phyloP scores from a whole-genome alignment of 2,113 vertebrate species.

The Telmatochromis sp. region DNA sequence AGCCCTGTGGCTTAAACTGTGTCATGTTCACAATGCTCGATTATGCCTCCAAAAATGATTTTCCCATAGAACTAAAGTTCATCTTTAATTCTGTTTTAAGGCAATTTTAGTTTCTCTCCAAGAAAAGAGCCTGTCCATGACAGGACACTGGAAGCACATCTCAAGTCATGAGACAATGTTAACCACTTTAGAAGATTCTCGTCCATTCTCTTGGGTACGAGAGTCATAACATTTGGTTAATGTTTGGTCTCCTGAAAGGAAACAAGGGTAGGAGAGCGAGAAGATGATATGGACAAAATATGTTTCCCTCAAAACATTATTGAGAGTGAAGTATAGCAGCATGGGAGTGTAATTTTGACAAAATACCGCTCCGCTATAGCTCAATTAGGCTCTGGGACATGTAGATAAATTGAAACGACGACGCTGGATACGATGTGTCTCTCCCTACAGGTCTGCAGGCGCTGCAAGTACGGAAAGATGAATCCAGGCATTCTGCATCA shows the following conservation, averaged over 20 bases:
- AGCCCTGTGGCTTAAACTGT: background rate
- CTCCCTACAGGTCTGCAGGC: background rate
- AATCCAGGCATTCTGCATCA: conserved; percentile 1
- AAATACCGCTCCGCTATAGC: rapidly evolving
- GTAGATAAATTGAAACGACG: background rate
- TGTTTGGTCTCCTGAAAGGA: background rate
- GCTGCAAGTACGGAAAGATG: background rate
- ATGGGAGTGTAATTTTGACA: background rate
- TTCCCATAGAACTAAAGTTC: background rate
- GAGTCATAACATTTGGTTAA: background rate
- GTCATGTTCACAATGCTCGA: background rate
- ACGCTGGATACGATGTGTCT: background rate
- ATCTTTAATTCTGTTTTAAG: background rate
- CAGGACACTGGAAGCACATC: background rate
- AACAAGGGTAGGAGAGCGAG: background rate
- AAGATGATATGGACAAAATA: background rate
- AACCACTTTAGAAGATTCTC: background rate
- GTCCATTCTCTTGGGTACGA: rapidly evolving
- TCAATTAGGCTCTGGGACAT: background rate
- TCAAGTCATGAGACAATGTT: background rate
- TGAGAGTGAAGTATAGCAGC: background rate
- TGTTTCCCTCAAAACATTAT: background rate
- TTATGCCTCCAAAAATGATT: background rate
- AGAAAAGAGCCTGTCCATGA: no score
- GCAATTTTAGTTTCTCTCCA: background rate